These are phyloP conservation scores for Drosophila parthenogenetica DNA, from an alignment of 2,888 invertebrate genomes.

Conservation along the genomic window DNA sequence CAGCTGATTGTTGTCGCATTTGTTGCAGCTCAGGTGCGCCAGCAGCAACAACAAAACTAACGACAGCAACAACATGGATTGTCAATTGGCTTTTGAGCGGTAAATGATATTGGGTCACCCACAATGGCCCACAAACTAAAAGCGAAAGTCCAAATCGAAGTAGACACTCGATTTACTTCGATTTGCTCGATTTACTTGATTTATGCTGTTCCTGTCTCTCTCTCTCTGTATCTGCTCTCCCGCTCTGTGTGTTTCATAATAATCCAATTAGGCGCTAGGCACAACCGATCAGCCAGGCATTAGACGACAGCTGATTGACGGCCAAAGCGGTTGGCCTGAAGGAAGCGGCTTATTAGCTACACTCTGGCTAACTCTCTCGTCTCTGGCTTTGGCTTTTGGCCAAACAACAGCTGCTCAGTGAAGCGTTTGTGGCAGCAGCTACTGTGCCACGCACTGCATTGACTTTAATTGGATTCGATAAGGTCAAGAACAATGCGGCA, in stretches of 20 bases:
- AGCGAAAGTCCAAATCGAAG: constrained; percentile 70
- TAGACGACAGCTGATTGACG: constrained; percentile 81
- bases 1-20: constrained; percentile 68
- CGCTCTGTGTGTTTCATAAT: constrained; percentile 62
- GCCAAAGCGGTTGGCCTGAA: constrained; percentile 48
- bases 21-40: constrained; percentile 70
- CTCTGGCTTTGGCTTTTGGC: constrained; percentile 10
- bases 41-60: constrained; percentile 23
- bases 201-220: constrained; percentile 23
- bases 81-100: constrained; percentile 46
- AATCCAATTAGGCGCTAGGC: constrained; percentile 72
- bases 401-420: constrained; percentile 15
- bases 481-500: constrained; percentile 73
- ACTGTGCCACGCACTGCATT: constrained; percentile 76
- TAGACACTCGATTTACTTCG: constrained; percentile 45
- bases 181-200: constrained; percentile 47
- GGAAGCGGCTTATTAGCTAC: constrained; percentile 77
- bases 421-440: constrained; percentile 40
- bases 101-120: constrained; percentile 69
- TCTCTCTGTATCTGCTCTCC: not conserved
- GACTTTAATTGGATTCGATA: constrained; percentile 74
- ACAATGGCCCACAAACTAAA: constrained; percentile 60
- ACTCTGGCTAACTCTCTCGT: constrained; percentile 8
- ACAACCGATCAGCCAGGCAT: constrained; percentile 58
- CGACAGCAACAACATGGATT: constrained; percentile 34